Conservation (phyloP, 92 coral and sea anemone genomes). For the Ricordea florida region DNA sequence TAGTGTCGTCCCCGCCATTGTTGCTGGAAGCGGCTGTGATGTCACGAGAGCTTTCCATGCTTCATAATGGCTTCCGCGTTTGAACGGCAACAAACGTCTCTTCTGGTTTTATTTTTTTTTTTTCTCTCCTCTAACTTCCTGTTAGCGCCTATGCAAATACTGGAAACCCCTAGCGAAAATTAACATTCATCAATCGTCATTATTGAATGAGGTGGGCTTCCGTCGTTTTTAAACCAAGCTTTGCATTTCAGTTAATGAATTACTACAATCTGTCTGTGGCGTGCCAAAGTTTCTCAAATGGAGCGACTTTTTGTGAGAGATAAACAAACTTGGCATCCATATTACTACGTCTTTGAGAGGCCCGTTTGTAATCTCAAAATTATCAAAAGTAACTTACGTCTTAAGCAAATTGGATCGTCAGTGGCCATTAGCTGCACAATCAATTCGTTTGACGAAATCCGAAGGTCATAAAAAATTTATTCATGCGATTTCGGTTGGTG, state of each 20-base stretch:
- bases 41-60: constrained; percentile 26
- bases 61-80: neutral
- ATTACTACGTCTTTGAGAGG: too few species aligned
- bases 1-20: constrained; percentile 17
- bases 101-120: too few species aligned
- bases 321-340: too few species aligned
- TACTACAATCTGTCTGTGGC: too few species aligned
- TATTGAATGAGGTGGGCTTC: too few species aligned
- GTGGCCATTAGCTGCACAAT: neutral
- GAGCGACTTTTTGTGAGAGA: too few species aligned
- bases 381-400: neutral
- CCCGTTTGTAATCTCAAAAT: too few species aligned
- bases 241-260: too few species aligned
- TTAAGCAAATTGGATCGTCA: neutral
- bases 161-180: neutral
- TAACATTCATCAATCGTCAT: neutral
- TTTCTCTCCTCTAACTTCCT: too few species aligned
- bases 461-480: neutral
- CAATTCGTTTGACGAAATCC: neutral
- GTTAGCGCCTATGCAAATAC: too few species aligned
- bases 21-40: constrained; percentile 24
- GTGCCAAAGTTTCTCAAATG: too few species aligned
- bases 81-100: neutral
- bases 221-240: too few species aligned
- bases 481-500: neutral